Evolutionary conservation across 2,113 vertebrate species (phyloP).

Genomic region (Trematomus loennbergii): DNA sequence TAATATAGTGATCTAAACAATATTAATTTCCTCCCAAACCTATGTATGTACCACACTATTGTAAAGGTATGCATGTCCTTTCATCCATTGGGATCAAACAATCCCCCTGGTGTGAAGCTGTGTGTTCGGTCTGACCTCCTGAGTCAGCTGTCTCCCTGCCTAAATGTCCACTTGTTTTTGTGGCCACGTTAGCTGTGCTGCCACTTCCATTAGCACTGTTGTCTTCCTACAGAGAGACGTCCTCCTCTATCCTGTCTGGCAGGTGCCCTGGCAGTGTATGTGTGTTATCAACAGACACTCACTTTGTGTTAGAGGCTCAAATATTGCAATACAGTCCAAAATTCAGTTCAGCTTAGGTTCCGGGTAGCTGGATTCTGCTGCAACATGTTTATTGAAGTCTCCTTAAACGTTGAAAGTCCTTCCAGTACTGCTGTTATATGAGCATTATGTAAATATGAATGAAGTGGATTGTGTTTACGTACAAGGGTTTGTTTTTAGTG

Average conservation of each 20-base stretch:
- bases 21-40: too few relatives aligned
- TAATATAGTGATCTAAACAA: too few relatives aligned
- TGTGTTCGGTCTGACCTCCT: conserved; percentile 2
- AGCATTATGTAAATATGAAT: neutral
- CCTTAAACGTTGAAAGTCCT: neutral
- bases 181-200: conserved; percentile 7
- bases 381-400: neutral
- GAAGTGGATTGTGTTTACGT: neutral
- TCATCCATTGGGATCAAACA: neutral
- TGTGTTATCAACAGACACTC: neutral
- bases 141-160: conserved; percentile 43
- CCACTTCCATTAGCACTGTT: neutral
- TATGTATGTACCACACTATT: neutral
- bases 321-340: neutral
- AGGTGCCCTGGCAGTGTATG: conserved; percentile 14
- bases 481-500: neutral
- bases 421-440: neutral
- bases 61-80: neutral
- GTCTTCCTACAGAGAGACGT: conserved; percentile 18
- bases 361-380: neutral
- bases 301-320: neutral
- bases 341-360: too few relatives aligned
- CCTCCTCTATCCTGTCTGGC: conserved; percentile 20
- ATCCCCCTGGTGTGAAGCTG: neutral
- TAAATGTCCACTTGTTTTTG: conserved; percentile 19